These are phyloP conservation scores for Cyprinodon brontotheroides DNA, from an alignment of 2,113 vertebrate genomes.

Conservation along the genomic window DNA sequence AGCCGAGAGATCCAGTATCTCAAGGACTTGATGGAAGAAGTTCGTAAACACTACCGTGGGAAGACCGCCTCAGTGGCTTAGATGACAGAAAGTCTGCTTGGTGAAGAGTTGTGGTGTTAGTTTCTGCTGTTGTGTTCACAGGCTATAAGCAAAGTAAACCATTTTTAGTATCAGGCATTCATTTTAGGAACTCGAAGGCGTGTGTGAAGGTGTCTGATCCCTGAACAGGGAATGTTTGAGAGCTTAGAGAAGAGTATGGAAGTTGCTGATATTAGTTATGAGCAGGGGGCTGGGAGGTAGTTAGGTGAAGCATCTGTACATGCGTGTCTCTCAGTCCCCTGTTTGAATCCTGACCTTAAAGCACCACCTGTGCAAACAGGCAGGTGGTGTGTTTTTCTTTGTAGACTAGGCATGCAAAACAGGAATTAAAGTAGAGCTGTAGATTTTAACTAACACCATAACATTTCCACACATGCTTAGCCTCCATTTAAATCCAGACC, in stretches of 20 bases:
- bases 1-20: constrained; percentile 94
- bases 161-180: not conserved
- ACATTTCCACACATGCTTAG: not conserved
- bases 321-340: constrained; percentile 66
- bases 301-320: constrained; percentile 65
- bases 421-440: not conserved
- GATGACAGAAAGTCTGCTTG: not conserved
- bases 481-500: not conserved
- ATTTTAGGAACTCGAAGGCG: constrained; percentile 1
- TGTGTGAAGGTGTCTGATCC: not conserved
- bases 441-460: not conserved
- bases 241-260: constrained; percentile 2
- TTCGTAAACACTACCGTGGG: constrained; percentile 84
- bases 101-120: not conserved
- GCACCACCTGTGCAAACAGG: constrained; percentile 2
- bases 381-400: constrained; percentile 16
- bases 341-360: constrained; percentile 7
- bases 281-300: constrained; percentile 49
- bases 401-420: constrained; percentile 49
- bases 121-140: constrained; percentile 21
- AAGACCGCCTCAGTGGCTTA: constrained; percentile 53
- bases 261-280: constrained; percentile 29
- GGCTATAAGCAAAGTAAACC: not conserved
- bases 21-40: constrained; percentile 92
- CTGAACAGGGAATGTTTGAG: not conserved